phyloP scores from a whole-genome alignment of 1,140 invertebrate genomes.

The Drosophila athabasca region DNA sequence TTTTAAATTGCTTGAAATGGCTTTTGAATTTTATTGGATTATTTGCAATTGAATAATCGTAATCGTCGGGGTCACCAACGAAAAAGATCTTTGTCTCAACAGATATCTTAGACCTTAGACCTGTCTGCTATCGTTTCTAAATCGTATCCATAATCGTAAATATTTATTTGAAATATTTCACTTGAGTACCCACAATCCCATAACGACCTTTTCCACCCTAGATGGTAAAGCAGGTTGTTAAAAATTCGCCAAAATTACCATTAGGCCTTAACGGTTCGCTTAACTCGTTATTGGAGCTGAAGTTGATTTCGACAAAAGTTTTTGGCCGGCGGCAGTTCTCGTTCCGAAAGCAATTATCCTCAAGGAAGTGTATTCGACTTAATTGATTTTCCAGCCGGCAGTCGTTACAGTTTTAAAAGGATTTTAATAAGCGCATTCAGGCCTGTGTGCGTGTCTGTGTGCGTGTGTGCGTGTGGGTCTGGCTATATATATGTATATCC shows the following conservation, averaged over 20 bases:
- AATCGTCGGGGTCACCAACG: too few species aligned
- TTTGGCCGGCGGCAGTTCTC: conserved; percentile 55
- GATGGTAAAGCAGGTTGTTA: conserved; percentile 1
- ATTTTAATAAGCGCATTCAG: conserved; percentile 78
- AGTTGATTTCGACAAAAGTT: conserved; percentile 75
- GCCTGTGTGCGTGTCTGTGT: conserved; percentile 10
- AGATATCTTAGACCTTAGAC: too few species aligned
- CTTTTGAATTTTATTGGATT: too few species aligned
- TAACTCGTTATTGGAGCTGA: conserved; percentile 74
- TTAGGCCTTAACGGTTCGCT: conserved; percentile 79
- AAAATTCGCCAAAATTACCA: conserved; percentile 65
- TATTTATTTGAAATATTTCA: background rate
- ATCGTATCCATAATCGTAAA: background rate
- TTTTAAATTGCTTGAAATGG: too few species aligned
- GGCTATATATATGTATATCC: too few species aligned
- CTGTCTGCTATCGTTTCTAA: too few species aligned
- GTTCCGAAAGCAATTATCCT: conserved; percentile 80
- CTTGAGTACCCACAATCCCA: background rate
- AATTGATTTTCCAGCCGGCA: conserved; percentile 71
- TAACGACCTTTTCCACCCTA: conserved; percentile 4
- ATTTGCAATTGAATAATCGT: too few species aligned
- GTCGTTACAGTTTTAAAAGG: conserved; percentile 72
- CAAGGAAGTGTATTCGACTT: conserved; percentile 79
- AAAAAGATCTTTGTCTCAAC: too few species aligned
- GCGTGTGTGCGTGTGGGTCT: conserved; percentile 24